Percentiles rank a stretch among this genome's conserved stretches.
These are phyloP conservation scores for Cololabis saira DNA, from an alignment of 2,113 vertebrate genomes.

Conservation along the genomic window DNA sequence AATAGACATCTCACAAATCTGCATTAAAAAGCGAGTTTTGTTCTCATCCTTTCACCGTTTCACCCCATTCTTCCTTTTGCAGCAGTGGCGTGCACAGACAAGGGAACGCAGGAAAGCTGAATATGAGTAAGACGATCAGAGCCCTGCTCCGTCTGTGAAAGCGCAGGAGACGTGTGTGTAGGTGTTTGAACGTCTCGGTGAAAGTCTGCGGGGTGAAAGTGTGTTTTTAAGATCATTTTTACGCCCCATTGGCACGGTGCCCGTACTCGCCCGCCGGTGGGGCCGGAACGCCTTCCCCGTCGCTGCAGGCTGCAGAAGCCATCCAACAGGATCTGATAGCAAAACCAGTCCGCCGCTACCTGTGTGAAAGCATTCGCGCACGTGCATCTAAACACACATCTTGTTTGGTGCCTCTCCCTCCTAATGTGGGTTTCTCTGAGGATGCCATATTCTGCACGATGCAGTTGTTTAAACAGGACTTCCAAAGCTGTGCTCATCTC, in stretches of 20 bases:
- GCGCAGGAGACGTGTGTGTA: slow-evolving; percentile 39
- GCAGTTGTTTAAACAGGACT: slow-evolving; percentile 43
- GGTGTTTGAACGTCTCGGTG: slow-evolving; percentile 6
- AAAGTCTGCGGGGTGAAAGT: slow-evolving; percentile 1
- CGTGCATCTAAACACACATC: slow-evolving; percentile 5
- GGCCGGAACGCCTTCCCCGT: slow-evolving; percentile 15
- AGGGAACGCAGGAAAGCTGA: slow-evolving; percentile 34
- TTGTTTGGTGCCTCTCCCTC: slow-evolving; percentile 22
- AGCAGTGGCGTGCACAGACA: slow-evolving; percentile 30
- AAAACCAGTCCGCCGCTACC: slow-evolving; percentile 40
- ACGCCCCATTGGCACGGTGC: too few species aligned
- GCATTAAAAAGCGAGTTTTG: slow-evolving; percentile 12
- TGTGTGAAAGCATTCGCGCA: slow-evolving; percentile 28
- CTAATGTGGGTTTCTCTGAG: slow-evolving; percentile 22
- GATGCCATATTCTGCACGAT: slow-evolving; percentile 9
- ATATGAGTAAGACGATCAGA: slow-evolving; percentile 55
- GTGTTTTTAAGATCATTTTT: slow-evolving; percentile 17
- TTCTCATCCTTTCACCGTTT: slow-evolving; percentile 44
- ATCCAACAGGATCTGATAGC: slow-evolving; percentile 56
- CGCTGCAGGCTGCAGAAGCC: slow-evolving; percentile 3
- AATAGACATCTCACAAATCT: slow-evolving; percentile 5
- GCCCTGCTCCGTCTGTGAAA: slow-evolving; percentile 44
- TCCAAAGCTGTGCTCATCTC: slow-evolving; percentile 37
- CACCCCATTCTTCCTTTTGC: slow-evolving; percentile 20
- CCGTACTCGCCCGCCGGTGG: neutral